phyloP scores from a whole-genome alignment of 2,888 invertebrate species.

The Phlogophora meticulosa region DNA sequence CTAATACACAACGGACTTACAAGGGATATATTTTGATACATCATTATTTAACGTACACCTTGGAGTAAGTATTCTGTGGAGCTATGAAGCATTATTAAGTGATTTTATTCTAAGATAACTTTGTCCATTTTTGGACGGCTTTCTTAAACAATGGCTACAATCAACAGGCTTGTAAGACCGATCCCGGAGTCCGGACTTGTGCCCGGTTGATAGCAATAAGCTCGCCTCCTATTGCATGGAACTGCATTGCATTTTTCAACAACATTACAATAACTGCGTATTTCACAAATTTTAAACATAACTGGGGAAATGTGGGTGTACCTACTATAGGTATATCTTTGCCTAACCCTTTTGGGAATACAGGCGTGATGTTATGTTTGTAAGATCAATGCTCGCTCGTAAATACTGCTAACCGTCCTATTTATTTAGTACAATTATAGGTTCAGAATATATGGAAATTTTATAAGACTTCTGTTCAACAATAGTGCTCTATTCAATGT shows the following conservation, averaged over 20 bases:
- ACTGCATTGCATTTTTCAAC: too few species aligned
- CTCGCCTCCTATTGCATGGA: too few species aligned
- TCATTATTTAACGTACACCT: conserved; percentile 3
- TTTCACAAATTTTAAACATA: too few species aligned
- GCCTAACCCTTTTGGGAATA: too few species aligned
- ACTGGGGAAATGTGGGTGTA: too few species aligned
- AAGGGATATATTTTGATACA: conserved; percentile 41
- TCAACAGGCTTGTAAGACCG: neutral
- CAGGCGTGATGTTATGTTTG: too few species aligned
- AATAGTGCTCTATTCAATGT: neutral
- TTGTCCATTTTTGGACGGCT: neutral
- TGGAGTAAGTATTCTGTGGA: conserved; percentile 25
- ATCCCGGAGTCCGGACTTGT: too few species aligned
- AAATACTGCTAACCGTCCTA: conserved; percentile 29
- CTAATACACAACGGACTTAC: neutral
- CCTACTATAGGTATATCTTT: too few species aligned
- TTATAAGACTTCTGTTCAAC: neutral
- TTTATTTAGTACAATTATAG: conserved; percentile 8
- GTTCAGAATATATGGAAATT: neutral
- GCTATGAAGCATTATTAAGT: neutral
- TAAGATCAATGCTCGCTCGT: neutral
- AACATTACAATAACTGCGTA: too few species aligned
- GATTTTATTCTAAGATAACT: neutral
- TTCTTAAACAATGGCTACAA: neutral
- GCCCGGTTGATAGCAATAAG: too few species aligned